Conservation (phyloP, 2,113 vertebrate species). For the Rhadina sibilatrix region DNA sequence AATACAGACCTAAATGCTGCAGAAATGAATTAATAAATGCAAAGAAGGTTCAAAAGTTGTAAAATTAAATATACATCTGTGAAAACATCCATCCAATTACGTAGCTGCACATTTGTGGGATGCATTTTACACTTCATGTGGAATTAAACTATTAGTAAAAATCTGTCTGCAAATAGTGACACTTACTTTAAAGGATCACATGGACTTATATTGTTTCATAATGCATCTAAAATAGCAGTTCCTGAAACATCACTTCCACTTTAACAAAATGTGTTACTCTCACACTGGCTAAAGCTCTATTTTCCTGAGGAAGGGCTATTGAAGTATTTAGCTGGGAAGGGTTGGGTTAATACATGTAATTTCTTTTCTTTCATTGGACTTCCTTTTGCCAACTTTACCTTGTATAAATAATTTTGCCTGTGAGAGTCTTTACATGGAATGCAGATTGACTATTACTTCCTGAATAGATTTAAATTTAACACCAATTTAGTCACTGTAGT, state of each 20-base stretch:
- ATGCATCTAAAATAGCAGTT: conserved; percentile 57
- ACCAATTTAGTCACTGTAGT: conserved; percentile 76
- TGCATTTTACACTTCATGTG: conserved; percentile 48
- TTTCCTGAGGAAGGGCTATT: conserved; percentile 59
- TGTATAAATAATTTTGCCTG: conserved; percentile 77
- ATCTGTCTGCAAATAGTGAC: conserved; percentile 62
- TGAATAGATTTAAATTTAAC: conserved; percentile 82
- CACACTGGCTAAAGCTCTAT: conserved; percentile 22
- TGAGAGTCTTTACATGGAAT: conserved; percentile 74
- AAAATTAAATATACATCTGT: conserved; percentile 70
- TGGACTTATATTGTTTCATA: conserved; percentile 57
- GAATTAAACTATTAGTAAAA: conserved; percentile 59
- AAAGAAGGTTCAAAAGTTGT: conserved; percentile 50
- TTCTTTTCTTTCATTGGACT: conserved; percentile 67
- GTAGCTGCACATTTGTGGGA: conserved; percentile 43
- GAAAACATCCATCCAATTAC: conserved; percentile 57
- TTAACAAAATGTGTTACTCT: conserved; percentile 55
- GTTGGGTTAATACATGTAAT: conserved; percentile 61
- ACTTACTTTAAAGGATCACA: conserved; percentile 50
- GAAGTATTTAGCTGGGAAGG: conserved; percentile 53
- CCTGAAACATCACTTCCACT: conserved; percentile 55
- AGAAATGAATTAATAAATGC: conserved; percentile 48
- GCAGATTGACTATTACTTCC: conserved; percentile 81
- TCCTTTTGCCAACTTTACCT: conserved; percentile 78
- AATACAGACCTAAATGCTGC: conserved; percentile 6